phyloP scores from a whole-genome alignment of 2,888 invertebrate genomes.

The Dasypogon diadema region DNA sequence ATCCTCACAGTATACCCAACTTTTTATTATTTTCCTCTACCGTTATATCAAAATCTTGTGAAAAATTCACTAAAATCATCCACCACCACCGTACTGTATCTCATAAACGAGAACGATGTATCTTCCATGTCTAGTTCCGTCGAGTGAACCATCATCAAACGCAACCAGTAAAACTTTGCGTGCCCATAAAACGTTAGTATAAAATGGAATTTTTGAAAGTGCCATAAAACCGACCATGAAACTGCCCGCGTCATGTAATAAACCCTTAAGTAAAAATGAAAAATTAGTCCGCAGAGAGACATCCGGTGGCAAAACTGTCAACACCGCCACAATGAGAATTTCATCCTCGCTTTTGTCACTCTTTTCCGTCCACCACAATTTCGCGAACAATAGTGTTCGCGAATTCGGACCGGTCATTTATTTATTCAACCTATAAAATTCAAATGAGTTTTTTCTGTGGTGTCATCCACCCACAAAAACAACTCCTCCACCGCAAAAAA shows the following conservation, averaged over 20 bases:
- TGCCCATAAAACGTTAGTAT: not conserved
- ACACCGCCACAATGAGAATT: not conserved
- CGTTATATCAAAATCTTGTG: no score
- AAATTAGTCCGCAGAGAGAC: slow-evolving; percentile 28
- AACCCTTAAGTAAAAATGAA: slow-evolving; percentile 41
- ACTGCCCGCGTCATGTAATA: slow-evolving; percentile 5
- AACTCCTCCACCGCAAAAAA: slow-evolving; percentile 3
- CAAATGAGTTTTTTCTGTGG: slow-evolving; percentile 1
- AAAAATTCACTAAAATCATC: not conserved
- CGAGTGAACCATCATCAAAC: not conserved
- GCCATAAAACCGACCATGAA: not conserved
- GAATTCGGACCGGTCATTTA: no score
- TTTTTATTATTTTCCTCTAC: no score
- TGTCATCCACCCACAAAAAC: not conserved
- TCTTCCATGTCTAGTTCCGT: not conserved
- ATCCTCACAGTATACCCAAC: no score
- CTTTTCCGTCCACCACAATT: no score
- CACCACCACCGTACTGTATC: not conserved
- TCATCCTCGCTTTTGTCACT: not conserved
- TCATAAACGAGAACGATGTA: no score
- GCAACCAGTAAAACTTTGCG: not conserved
- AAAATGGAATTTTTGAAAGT: not conserved
- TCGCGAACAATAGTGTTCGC: not conserved
- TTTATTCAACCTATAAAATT: not conserved
- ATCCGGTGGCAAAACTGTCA: not conserved